Conservation (phyloP, 1,140 invertebrate species). For the Psix sp. region DNA sequence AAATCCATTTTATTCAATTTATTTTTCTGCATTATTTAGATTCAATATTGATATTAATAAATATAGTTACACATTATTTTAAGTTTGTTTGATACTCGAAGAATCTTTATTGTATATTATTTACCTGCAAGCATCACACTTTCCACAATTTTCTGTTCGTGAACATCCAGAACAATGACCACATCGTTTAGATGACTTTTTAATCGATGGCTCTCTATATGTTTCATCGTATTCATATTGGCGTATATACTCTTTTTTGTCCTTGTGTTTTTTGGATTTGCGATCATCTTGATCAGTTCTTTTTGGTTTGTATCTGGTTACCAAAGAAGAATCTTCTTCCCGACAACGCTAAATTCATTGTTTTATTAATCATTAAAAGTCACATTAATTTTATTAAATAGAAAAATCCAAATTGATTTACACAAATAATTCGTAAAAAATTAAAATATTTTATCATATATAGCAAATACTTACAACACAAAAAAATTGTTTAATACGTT, state of each 20-base stretch:
- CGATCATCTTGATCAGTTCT: constrained; percentile 80
- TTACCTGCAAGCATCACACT: constrained; percentile 87
- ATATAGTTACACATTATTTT: too few relatives aligned
- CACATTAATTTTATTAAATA: too few relatives aligned
- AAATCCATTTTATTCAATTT: too few relatives aligned
- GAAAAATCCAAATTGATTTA: background rate
- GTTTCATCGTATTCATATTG: constrained; percentile 68
- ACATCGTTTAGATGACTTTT: constrained; percentile 81
- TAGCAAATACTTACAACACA: constrained; percentile 80
- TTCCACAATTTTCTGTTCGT: constrained; percentile 89
- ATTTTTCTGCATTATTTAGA: too few relatives aligned
- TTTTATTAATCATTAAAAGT: background rate
- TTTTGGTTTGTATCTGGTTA: constrained; percentile 87
- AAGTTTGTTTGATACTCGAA: background rate
- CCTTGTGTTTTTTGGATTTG: constrained; percentile 68
- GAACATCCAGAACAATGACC: constrained; percentile 90
- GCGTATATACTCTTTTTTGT: constrained; percentile 64
- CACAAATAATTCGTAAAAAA: background rate
- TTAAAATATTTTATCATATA: background rate
- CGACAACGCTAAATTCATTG: constrained; percentile 79
- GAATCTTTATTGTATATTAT: constrained; percentile 3
- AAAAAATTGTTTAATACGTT: constrained; percentile 95
- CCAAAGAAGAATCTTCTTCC: constrained; percentile 88
- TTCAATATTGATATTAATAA: too few relatives aligned
- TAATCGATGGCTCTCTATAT: constrained; percentile 65